Evolutionary conservation across 2,113 vertebrate species (phyloP), one percentile per base, ranked within the genome.

Genomic region (Oryzias woworae): DNA sequence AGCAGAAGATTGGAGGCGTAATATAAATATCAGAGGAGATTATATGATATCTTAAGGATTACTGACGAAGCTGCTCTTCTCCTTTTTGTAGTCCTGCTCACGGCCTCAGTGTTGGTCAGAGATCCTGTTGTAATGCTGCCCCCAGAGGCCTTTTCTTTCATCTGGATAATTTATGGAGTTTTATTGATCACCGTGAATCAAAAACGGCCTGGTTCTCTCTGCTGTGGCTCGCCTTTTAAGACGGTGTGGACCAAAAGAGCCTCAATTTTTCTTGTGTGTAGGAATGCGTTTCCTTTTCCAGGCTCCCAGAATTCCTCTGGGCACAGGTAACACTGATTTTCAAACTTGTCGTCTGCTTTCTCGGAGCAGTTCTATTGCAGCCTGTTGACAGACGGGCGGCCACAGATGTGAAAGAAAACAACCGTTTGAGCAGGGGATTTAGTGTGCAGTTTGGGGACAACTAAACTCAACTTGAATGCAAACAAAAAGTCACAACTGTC

Each of bases 131-230:
- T 78, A 69, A 71, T 36, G 62, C 58, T 61, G 26, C 53, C 23
- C 14, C 65, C n/a, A 28, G 10, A 26, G 71, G 58, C 62, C 56
- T 36, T 57, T 80, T 78, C 65, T 61, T 55, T 72, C 68, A 66
- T 76, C 66, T 58, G 54, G 58, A 53, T 70, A 60, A 67, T 81
- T 79, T 53, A 82, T 78, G 53, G 53, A 36, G 6, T 53, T 75
- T 77, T 78, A 82, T 80, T 67, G 80, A 60, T 78, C 62, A 73
- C 71, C 80, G 68, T 86, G 72, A 85, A 85, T 89, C 77, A 80
- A 56, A 20, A 62, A 6, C 55, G 71, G 75, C 72, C 61, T 75
- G 26, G 70, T 66, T 60, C 67, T 73, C 53, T 71, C 76, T 77
- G 78, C 83, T 73, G 80, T 56, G 64, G 61, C 53, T 82, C 36